Evolutionary conservation across 2,888 invertebrate genomes (phyloP), one percentile per base, ranked within the genome.

Genomic region (Cheilosia vulpina): DNA sequence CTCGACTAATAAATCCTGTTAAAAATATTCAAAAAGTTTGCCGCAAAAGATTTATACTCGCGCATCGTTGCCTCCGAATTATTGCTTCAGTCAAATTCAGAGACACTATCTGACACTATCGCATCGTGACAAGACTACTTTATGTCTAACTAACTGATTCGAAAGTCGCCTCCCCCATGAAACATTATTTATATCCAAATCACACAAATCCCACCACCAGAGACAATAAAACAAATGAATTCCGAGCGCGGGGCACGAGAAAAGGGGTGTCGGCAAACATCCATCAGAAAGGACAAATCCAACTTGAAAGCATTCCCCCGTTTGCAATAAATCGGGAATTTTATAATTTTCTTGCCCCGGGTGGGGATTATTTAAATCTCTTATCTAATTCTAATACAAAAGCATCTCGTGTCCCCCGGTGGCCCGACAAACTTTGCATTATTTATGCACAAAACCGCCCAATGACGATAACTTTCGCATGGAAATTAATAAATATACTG

Each of bases 151-250:
- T 52, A 80, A 57, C 68, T 38, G 63, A 68, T 69, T 55, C 31
- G 47, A 80, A 84, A 80, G 31, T 80, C 80, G 11, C 52, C 71
- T 13, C 2, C 2, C 60, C 53, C 58, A 75, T 60, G 80, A 80
- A 80, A 62, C 75, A 80, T 80, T 75, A 84, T 76, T 80, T 76
- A 84, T 84, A 52, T 43, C 52, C 57, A 66, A 65, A 65, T 73
- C 73, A 47, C 43, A 81, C 11, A 57, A 63, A 60, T 11, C 19
- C 7, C 34, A 60, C 47, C 34, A 11, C 19, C 52, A 50, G 7
- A 55, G 34, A 62, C 19, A 21, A 52, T 52, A 43, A 24, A 66
- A 52, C 41, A 76, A 52, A 65, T 75, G 57, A 76, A 58, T 66
- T 15, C 7, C 11, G 21, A 24, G 13, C 24, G 27, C 27, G n/a